Conservation (phyloP, 2,888 invertebrate genomes). For the Nycteola revayana region DNA sequence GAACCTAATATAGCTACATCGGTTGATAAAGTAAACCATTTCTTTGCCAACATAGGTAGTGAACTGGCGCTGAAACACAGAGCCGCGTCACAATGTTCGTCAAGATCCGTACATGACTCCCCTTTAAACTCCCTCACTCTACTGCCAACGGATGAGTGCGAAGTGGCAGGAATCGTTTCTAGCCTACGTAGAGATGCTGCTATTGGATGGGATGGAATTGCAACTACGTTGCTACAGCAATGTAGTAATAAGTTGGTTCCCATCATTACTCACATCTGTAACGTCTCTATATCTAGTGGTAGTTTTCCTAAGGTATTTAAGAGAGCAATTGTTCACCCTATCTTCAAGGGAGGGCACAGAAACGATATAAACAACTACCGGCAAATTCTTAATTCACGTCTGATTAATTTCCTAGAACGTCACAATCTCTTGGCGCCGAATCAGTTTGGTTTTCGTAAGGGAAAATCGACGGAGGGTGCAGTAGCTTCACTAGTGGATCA, state of each 20-base stretch:
- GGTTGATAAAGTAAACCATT: not conserved
- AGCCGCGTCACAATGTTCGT: too few species aligned
- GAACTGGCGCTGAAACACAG: too few species aligned
- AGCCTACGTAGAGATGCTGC: not conserved
- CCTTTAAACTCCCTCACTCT: not conserved
- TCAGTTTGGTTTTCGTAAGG: not conserved
- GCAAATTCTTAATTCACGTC: not conserved
- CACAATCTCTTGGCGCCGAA: conserved; percentile 1
- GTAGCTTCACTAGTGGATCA: not conserved
- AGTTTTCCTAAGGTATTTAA: conserved; percentile 13
- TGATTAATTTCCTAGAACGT: not conserved
- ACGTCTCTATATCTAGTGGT: conserved; percentile 7
- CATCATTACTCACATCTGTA: conserved; percentile 8
- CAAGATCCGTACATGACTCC: not conserved
- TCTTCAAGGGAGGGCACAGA: not conserved
- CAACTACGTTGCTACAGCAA: conserved; percentile 4
- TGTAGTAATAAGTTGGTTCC: conserved; percentile 2
- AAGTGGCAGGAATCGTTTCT: not conserved
- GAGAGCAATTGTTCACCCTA: conserved; percentile 6
- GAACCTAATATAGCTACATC: not conserved
- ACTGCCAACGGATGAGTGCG: not conserved
- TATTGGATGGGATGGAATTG: conserved; percentile 10
- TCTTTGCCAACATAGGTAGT: not conserved
- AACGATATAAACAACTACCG: not conserved
- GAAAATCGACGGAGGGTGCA: conserved; percentile 1